Evolutionary conservation across 2,113 vertebrate genomes (phyloP).

Genomic region (Hymenochirus boettgeri): DNA sequence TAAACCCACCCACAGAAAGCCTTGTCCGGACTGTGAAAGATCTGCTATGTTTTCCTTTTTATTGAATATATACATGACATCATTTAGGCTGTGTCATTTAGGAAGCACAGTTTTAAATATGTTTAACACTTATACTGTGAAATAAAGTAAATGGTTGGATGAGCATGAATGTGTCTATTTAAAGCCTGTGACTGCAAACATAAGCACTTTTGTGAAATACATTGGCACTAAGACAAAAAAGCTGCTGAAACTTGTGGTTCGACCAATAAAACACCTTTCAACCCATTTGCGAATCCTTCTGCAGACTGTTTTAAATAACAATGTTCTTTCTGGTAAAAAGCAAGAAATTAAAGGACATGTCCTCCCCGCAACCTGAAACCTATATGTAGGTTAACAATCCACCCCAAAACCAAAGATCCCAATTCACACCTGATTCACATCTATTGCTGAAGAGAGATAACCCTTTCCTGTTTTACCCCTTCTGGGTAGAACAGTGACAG

Average conservation of each 20-base stretch:
- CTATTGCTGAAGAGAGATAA: too few species aligned
- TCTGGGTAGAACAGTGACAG: too few species aligned
- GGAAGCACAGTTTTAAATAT: constrained; percentile 4
- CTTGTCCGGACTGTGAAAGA: neutral
- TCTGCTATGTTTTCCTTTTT: too few species aligned
- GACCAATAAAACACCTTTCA: neutral
- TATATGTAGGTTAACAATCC: too few species aligned
- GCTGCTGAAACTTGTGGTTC: neutral
- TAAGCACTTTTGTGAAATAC: neutral
- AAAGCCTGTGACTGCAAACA: constrained; percentile 5
- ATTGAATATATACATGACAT: constrained; percentile 2
- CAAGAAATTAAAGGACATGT: too few species aligned
- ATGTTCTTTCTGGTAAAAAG: too few species aligned
- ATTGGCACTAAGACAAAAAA: constrained; percentile 8
- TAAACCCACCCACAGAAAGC: neutral
- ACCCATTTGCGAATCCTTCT: neutral
- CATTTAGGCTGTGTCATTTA: constrained; percentile 8
- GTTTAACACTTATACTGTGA: constrained; percentile 6
- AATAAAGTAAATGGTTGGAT: neutral
- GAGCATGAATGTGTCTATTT: constrained; percentile 12
- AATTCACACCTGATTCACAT: too few species aligned
- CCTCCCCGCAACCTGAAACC: too few species aligned
- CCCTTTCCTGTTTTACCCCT: too few species aligned
- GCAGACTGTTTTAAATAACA: too few species aligned
- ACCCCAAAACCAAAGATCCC: too few species aligned